Evolutionary conservation across 2,797 vertebrate species (phyloP).

Genomic region (Rhinatrema bivittatum): DNA sequence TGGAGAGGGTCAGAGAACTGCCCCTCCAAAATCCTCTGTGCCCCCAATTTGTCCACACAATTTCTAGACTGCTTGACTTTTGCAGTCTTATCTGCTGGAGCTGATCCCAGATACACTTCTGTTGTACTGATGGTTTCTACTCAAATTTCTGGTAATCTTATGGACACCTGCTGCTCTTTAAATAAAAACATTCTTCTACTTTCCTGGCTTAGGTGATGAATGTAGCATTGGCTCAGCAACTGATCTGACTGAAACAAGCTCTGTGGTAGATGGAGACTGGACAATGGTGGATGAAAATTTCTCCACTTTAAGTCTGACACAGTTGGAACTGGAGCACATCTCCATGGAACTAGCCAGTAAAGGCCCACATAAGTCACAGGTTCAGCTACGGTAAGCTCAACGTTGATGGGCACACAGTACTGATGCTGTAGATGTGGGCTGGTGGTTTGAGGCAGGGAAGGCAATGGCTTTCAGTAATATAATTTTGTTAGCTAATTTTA

Average conservation of each 20-base stretch:
- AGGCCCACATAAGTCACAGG: conserved; percentile 91
- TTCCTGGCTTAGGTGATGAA: conserved; percentile 82
- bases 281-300: conserved; percentile 93
- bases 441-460: not conserved
- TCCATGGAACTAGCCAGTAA: conserved; percentile 95
- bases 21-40: too few relatives aligned
- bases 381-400: conserved; percentile 82
- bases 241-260: conserved; percentile 94
- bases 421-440: not conserved
- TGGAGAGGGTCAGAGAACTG: too few relatives aligned
- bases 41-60: too few relatives aligned
- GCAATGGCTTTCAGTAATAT: not conserved
- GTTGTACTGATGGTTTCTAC: too few relatives aligned
- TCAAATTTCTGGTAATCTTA: too few relatives aligned
- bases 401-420: not conserved
- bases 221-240: conserved; percentile 96
- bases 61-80: too few relatives aligned
- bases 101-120: too few relatives aligned
- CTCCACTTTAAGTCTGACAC: conserved; percentile 82
- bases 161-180: too few relatives aligned
- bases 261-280: conserved; percentile 95
- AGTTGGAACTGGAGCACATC: conserved; percentile 91
- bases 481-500: not conserved
- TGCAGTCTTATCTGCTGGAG: too few relatives aligned
- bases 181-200: too few relatives aligned